phyloP scores from a whole-genome alignment of 2,888 invertebrate genomes.

The Maniola hyperantus region DNA sequence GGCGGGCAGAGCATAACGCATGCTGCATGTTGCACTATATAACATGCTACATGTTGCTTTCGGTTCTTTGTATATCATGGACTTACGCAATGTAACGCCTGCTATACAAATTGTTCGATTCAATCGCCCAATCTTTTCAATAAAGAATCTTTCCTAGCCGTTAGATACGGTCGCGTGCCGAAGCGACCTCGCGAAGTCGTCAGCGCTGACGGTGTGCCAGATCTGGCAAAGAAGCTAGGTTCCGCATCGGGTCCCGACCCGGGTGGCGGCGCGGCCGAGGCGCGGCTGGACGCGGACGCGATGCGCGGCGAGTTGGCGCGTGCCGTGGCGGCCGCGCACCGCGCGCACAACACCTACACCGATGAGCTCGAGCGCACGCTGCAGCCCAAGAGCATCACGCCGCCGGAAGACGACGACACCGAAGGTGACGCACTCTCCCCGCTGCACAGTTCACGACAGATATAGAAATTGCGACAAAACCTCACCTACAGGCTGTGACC shows the following conservation, averaged over 20 bases:
- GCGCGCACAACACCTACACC: constrained; percentile 93
- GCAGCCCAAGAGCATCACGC: constrained; percentile 46
- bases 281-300: constrained; percentile 38
- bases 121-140: constrained; percentile 28
- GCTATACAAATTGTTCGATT: neutral
- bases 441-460: neutral
- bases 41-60: too few relatives aligned
- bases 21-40: too few relatives aligned
- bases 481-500: too few relatives aligned
- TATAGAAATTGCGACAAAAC: too few relatives aligned
- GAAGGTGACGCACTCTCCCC: constrained; percentile 45
- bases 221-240: constrained; percentile 46
- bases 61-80: too few relatives aligned
- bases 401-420: constrained; percentile 53
- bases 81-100: neutral
- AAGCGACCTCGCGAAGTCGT: constrained; percentile 91
- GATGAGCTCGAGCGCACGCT: constrained; percentile 87
- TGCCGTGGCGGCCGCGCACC: constrained; percentile 87
- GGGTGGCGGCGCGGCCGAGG: constrained; percentile 44
- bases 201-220: constrained; percentile 51
- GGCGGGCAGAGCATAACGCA: too few relatives aligned
- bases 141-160: constrained; percentile 84
- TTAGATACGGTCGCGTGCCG: constrained; percentile 97
- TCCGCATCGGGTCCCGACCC: constrained; percentile 26
- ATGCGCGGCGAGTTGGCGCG: constrained; percentile 47